Evolutionary conservation across 2,113 vertebrate species (phyloP).

Genomic region (Hepsetus odoe): DNA sequence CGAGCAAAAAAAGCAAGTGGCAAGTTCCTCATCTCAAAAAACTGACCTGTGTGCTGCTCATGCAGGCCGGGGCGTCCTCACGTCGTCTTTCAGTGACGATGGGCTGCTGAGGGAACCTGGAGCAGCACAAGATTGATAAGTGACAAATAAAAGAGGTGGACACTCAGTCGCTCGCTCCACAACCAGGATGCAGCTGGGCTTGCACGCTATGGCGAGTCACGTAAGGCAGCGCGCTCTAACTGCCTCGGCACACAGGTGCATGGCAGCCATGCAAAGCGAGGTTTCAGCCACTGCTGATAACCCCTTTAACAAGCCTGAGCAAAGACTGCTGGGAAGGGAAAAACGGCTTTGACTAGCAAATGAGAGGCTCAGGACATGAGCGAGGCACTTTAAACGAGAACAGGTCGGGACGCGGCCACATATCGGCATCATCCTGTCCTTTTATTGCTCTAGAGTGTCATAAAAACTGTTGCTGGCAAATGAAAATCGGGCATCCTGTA

Average conservation of each 20-base stretch:
- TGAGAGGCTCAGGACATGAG: constrained; percentile 38
- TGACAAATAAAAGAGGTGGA: not conserved
- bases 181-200: constrained; percentile 53
- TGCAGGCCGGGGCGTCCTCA: not conserved
- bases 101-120: not conserved
- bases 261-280: constrained; percentile 70
- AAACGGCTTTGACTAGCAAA: constrained; percentile 76
- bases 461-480: constrained; percentile 3
- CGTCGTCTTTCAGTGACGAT: not conserved
- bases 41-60: constrained; percentile 45
- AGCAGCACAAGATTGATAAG: not conserved
- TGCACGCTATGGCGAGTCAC: constrained; percentile 39
- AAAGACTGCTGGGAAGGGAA: constrained; percentile 29
- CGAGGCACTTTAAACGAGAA: not conserved
- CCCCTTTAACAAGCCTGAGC: constrained; percentile 22
- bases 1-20: not conserved
- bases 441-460: not conserved
- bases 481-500: not conserved
- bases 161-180: not conserved
- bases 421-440: not conserved
- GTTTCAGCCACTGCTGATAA: constrained; percentile 26
- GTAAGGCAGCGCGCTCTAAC: not conserved
- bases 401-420: constrained; percentile 1
- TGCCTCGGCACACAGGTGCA: constrained; percentile 51
- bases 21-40: constrained; percentile 12